Base-by-base conservation (phyloP, 2,797 vertebrate species). In the Neostethus bicornis region DNA sequence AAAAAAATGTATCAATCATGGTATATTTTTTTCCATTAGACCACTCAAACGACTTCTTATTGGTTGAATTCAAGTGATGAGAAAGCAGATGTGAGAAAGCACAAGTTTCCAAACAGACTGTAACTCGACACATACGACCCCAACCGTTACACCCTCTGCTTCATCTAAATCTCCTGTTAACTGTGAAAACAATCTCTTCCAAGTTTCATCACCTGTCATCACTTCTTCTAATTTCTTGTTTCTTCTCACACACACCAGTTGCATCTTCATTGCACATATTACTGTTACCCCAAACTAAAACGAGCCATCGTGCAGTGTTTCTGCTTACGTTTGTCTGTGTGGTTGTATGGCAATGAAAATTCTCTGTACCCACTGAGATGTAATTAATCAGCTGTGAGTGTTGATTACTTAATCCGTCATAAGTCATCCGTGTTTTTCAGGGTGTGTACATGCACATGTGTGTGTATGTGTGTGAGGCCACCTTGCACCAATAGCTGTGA, bases 401-500 rank as follows among this genome's bases (percentile, higher is more conserved):
- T 84, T 89, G 53, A 75, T 71, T 63, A 80, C 66, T 84, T 85
- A 87, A 83, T 81, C 77, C 75, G 74, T 60, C 82, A 86, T 85
- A 87, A 85, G 52, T 58, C 61, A 66, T 70, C 31, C 73, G 7
- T 72, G 77, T 79, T 73, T 75, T 57, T 60, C 44, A 43, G 51
- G 12, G 35, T 34, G 52, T 55, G 50, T 58, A 59, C 48, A 38
- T 53, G 56, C 51, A 44, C 44, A 38, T 16, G 35, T n/a, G 48
- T 44, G 64, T 53, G 59, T 35, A 20, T 34, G 32, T 16, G 41
- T 34, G 59, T 38, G 53, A 61, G 61, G 66, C 61, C 56, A 61
- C 43, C 71, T 67, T 73, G 77, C 61, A 85, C 72, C 25, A 73
- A 81, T 82, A 90, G 87, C 87, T 86, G 87, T 89, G 87, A 83